These are phyloP conservation scores for Ruditapes philippinarum DNA, from an alignment of 1,140 invertebrate species.

Conservation along the genomic window DNA sequence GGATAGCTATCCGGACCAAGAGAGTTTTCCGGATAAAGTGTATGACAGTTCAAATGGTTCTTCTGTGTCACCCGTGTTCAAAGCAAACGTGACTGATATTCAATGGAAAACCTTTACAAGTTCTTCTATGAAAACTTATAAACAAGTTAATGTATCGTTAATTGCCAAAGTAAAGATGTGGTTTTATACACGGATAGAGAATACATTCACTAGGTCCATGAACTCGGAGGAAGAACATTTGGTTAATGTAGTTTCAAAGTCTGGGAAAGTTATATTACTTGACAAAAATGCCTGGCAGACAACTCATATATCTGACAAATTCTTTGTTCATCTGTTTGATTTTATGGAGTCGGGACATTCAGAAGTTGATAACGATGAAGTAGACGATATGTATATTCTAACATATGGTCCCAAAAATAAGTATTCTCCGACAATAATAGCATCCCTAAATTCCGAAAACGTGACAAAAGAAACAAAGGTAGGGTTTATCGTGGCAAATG, in stretches of 20 bases:
- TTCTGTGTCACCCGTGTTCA: conserved; percentile 36
- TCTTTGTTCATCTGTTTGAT: conserved; percentile 62
- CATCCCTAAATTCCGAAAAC: not conserved
- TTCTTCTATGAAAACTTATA: not conserved
- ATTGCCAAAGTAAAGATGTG: not conserved
- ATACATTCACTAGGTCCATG: conserved; percentile 32
- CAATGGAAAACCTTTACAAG: not conserved
- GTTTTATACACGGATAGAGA: conserved; percentile 57
- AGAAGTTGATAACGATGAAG: not conserved
- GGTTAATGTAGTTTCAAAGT: conserved; percentile 5
- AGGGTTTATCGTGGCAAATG: not conserved
- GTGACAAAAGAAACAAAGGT: not conserved
- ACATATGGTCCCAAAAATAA: conserved; percentile 29
- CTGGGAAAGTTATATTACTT: conserved; percentile 45
- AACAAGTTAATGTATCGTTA: not conserved
- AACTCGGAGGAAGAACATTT: not conserved
- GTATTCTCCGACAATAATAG: conserved; percentile 20
- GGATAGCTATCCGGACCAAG: conserved; percentile 69
- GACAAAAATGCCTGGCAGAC: conserved; percentile 69
- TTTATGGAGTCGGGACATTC: not conserved
- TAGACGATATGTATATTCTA: not conserved
- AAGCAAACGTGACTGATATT: conserved; percentile 44
- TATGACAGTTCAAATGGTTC: conserved; percentile 70
- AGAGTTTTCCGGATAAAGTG: conserved; percentile 67
- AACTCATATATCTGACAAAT: conserved; percentile 39